Conservation (phyloP, 1,140 invertebrate genomes). For the Drepana arcuata region DNA sequence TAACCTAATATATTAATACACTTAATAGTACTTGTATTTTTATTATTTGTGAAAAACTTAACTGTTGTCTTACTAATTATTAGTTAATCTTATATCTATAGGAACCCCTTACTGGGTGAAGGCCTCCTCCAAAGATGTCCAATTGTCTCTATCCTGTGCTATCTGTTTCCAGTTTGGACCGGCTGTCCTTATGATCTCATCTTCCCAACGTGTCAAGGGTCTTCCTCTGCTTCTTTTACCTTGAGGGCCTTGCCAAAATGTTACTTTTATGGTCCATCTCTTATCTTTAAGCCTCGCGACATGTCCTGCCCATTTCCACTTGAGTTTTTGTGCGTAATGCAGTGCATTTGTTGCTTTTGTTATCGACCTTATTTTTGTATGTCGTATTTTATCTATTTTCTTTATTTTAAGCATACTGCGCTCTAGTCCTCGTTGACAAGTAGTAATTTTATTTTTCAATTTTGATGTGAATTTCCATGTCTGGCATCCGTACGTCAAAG, state of each 20-base stretch:
- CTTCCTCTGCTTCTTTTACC: background rate
- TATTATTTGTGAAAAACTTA: too few relatives aligned
- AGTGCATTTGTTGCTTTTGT: conserved; percentile 1
- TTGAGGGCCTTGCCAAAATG: background rate
- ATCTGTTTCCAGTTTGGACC: background rate
- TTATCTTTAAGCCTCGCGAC: background rate
- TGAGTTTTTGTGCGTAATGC: background rate
- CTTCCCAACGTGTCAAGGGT: background rate
- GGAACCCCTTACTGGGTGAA: background rate
- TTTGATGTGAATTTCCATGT: background rate
- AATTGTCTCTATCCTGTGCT: background rate
- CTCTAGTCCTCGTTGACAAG: background rate
- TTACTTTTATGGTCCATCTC: background rate
- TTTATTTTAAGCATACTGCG: background rate
- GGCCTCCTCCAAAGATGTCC: background rate
- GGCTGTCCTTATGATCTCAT: background rate
- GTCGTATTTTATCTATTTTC: background rate
- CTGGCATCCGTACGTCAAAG: background rate
- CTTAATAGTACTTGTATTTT: too few relatives aligned
- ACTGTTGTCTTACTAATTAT: too few relatives aligned
- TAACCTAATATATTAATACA: too few relatives aligned
- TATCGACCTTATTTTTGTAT: background rate
- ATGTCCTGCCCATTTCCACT: conserved; percentile 1
- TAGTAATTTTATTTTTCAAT: background rate
- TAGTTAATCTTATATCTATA: too few relatives aligned